Conservation (phyloP, 2,113 vertebrate species). For the Malaclemys terrapin region DNA sequence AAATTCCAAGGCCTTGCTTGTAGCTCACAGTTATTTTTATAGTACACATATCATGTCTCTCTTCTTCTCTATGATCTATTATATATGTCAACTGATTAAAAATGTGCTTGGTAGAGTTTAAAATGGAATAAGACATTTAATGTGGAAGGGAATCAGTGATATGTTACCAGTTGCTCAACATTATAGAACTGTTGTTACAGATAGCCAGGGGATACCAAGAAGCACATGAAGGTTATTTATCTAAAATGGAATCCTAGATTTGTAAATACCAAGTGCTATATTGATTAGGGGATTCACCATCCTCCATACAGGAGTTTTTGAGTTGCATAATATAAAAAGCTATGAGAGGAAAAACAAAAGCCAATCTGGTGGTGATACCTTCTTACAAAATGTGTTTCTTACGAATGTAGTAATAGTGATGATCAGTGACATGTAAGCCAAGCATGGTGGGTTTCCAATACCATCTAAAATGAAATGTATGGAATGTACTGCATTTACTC, state of each 20-base stretch:
- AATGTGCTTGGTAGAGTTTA: neutral
- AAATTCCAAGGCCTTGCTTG: neutral
- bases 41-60: neutral
- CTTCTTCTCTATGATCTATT: neutral
- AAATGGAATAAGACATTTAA: neutral
- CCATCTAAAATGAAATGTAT: neutral
- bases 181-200: constrained; percentile 42
- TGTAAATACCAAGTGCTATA: constrained; percentile 37
- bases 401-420: neutral
- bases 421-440: neutral
- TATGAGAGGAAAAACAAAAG: neutral
- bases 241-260: constrained; percentile 30
- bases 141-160: neutral
- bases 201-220: constrained; percentile 42
- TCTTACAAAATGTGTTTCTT: neutral
- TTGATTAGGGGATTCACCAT: neutral
- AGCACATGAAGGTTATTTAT: constrained; percentile 26
- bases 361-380: neutral
- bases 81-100: neutral
- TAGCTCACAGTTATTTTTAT: neutral
- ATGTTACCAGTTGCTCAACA: constrained; percentile 29
- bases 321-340: neutral
- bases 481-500: neutral
- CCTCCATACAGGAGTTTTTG: neutral
- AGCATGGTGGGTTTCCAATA: neutral